Evolutionary conservation across 2,113 vertebrate genomes (phyloP).

Genomic region (Amphilophus citrinellus): DNA sequence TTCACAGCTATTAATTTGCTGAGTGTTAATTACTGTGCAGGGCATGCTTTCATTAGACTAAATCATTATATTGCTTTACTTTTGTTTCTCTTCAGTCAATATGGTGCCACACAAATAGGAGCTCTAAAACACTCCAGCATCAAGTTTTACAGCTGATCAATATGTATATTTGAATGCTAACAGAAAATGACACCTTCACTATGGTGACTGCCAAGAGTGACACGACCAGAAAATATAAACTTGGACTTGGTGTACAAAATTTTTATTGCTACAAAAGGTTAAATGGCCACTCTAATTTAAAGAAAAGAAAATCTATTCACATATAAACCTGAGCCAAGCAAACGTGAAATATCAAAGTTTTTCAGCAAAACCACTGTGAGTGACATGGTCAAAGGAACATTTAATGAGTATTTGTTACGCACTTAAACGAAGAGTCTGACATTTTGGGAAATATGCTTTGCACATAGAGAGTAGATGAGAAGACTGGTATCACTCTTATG

Average conservation of each 20-base stretch:
- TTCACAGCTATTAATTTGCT: slow-evolving; percentile 52
- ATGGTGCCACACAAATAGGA: slow-evolving; percentile 5
- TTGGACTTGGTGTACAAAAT: neutral
- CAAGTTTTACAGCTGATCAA: slow-evolving; percentile 35
- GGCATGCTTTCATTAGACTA: slow-evolving; percentile 43
- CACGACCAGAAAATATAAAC: neutral
- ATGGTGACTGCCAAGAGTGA: neutral
- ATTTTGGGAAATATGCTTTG: slow-evolving; percentile 9
- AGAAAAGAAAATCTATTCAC: neutral
- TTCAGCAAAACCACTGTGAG: neutral
- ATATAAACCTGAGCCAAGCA: neutral
- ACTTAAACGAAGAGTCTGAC: neutral
- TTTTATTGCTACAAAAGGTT: neutral
- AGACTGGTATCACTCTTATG: neutral
- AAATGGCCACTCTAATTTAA: neutral
- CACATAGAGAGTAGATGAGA: neutral
- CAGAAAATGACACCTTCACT: neutral
- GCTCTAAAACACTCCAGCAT: slow-evolving; percentile 8
- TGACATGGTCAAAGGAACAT: neutral
- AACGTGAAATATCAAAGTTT: neutral
- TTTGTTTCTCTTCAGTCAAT: slow-evolving; percentile 59
- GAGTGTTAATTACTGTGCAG: slow-evolving; percentile 57
- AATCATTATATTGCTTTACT: slow-evolving; percentile 56
- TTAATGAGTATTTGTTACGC: neutral
- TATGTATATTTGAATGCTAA: slow-evolving; percentile 24